Evolutionary conservation across 2,113 vertebrate genomes (phyloP).

Genomic region (Oncorhynchus mykiss): DNA sequence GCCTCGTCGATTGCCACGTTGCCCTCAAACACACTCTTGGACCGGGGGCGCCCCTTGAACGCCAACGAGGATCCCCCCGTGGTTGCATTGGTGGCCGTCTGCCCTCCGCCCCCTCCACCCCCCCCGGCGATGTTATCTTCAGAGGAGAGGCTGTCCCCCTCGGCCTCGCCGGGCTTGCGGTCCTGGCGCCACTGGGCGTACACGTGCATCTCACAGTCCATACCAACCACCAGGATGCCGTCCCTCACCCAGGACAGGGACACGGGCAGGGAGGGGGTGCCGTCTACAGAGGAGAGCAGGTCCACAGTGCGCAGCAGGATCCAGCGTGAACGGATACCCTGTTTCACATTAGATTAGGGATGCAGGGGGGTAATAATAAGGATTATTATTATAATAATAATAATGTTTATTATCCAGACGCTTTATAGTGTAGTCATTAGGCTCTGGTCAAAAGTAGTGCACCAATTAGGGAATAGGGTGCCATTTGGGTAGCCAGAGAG

Average conservation of each 20-base stretch:
- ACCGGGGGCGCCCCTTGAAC: conserved; percentile 62
- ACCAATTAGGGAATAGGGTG: no score
- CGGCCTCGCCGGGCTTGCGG: conserved; percentile 78
- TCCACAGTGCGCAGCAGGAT: conserved; percentile 90
- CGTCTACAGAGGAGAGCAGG: conserved; percentile 92
- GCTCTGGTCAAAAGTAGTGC: no score
- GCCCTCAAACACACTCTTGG: conserved; percentile 87
- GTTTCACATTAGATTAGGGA: conserved; percentile 36
- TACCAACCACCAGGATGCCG: conserved; percentile 95
- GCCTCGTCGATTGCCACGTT: conserved; percentile 82
- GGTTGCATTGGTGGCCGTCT: no score
- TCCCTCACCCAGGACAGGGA: conserved; percentile 98
- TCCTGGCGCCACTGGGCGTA: conserved; percentile 97
- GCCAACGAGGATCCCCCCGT: no score
- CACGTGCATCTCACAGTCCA: conserved; percentile 99
- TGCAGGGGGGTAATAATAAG: no score
- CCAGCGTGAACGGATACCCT: conserved; percentile 95
- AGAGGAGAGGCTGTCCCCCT: conserved; percentile 69
- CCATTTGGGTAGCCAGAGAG: no score
- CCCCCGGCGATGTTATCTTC: conserved; percentile 71
- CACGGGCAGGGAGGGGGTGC: conserved; percentile 92
- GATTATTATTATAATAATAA: no score
- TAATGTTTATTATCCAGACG: no score
- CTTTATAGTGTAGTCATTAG: no score
- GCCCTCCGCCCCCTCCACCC: conserved; percentile 62